phyloP scores from a whole-genome alignment of 2,113 vertebrate genomes.

The Chascanopsetta lugubris region DNA sequence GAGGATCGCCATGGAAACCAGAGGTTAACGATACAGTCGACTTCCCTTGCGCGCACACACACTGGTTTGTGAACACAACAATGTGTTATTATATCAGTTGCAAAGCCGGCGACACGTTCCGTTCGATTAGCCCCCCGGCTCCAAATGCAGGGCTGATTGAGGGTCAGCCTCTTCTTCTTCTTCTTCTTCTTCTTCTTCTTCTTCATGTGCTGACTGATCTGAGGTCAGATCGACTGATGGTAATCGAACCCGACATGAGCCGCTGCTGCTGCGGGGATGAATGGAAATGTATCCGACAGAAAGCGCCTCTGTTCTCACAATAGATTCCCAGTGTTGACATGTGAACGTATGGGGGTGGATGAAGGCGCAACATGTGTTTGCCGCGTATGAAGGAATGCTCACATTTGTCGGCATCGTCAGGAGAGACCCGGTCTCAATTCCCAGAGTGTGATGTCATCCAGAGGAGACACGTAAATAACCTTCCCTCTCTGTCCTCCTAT shows the following conservation, averaged over 20 bases:
- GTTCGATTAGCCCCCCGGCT: slow-evolving; percentile 50
- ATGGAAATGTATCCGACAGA: slow-evolving; percentile 60
- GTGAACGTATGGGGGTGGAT: slow-evolving; percentile 36
- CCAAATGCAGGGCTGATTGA: slow-evolving; percentile 28
- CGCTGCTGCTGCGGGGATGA: slow-evolving; percentile 57
- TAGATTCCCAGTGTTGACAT: slow-evolving; percentile 61
- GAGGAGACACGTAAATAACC: not conserved
- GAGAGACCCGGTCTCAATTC: slow-evolving; percentile 18
- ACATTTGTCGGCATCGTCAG: slow-evolving; percentile 14
- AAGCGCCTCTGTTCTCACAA: slow-evolving; percentile 58
- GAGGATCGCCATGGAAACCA: slow-evolving; percentile 34
- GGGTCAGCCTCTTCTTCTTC: slow-evolving; percentile 45
- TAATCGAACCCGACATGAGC: slow-evolving; percentile 60
- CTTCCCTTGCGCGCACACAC: slow-evolving; percentile 6
- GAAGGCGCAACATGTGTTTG: slow-evolving; percentile 17
- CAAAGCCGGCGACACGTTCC: slow-evolving; percentile 63
- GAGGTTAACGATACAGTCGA: slow-evolving; percentile 28
- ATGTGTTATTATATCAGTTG: slow-evolving; percentile 36
- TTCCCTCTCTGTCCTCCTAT: not conserved
- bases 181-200: too few species aligned
- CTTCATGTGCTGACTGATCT: slow-evolving; percentile 57
- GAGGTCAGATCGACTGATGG: slow-evolving; percentile 58
- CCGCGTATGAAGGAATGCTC: slow-evolving; percentile 2
- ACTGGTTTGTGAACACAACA: not conserved
- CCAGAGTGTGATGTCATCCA: slow-evolving; percentile 34